Evolutionary conservation across 2,888 invertebrate genomes (phyloP), one percentile per base, ranked within the genome.

Genomic region (Dicyrtomina minuta): DNA sequence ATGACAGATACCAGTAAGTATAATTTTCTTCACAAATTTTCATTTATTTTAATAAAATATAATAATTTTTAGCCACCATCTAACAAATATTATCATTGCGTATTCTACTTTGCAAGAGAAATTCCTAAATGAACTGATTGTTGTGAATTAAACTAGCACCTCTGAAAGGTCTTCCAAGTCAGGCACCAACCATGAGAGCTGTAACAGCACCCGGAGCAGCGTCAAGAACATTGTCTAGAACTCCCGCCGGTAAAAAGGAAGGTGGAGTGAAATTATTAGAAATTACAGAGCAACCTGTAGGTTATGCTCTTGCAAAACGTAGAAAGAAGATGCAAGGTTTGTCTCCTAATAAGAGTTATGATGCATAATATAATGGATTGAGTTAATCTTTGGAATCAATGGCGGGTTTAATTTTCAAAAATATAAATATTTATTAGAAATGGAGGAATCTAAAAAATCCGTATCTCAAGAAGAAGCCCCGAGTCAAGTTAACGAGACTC

Each of bases 221-320:
- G 70, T 79, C 84, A 3, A 86, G 87, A 13, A 85, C 87, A 61
- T 81, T 87, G 68, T 84, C 86, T 55, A 84, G 89, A 72, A 87
- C 86, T 39, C 87, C 86, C 41, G 89, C 86, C 65, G 89, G 85
- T 66, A 88, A 87, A 78, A 94, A 88, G 84, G 96, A 93, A 81
- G 91, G 95, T 65, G 96, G 96, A 70, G 95, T 96, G 78, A 97
- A 97, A 84, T 84, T 97, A 59, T 84, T 97, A 46, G 96, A 96
- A 81, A 94, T 97, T 79, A 89, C 91, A 2, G 96, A 97, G 80
- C 93, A 95, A 80, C 96, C 96, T 0, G 82, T 92, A 39, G 91
- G 91, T 12, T 89, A 88, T 81, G 89, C 90, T 0, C 89, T 88
- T 56, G 92, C 93, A 17, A 96, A 96, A 81, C 91, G 95, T 82